Percentiles rank a stretch among this genome's conserved stretches.
phyloP scores from a whole-genome alignment of 2,888 invertebrate genomes.

The Leptinotarsa rubiginosa region DNA sequence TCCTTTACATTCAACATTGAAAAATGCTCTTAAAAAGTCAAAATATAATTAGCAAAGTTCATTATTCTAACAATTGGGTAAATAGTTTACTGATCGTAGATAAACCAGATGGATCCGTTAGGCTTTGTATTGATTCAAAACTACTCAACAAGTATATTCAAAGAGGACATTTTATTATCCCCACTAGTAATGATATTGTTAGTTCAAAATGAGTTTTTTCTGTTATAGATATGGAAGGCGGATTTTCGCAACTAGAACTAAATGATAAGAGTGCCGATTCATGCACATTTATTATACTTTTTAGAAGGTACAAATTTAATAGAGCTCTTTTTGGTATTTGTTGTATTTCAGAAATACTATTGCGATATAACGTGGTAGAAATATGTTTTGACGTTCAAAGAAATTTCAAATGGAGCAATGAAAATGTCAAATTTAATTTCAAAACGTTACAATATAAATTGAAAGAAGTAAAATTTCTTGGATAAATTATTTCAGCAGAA shows the following conservation, averaged over 20 bases:
- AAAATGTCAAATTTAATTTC: too few species aligned
- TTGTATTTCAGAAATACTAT: too few species aligned
- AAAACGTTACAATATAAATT: too few species aligned
- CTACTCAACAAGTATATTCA: too few species aligned
- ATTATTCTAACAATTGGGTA: conserved; percentile 18
- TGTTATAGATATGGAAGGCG: background rate
- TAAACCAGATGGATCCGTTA: conserved; percentile 12
- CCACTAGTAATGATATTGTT: background rate
- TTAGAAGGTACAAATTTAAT: too few species aligned
- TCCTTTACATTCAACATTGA: background rate
- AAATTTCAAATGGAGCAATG: background rate
- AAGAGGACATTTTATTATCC: conserved; percentile 10
- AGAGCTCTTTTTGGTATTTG: too few species aligned
- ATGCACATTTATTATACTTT: background rate
- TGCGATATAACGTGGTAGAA: too few species aligned
- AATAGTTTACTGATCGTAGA: conserved; percentile 9
- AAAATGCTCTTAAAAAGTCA: background rate
- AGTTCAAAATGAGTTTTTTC: background rate
- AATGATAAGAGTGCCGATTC: background rate
- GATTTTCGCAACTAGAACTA: background rate
- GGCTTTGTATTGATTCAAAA: background rate
- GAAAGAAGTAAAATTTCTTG: too few species aligned
- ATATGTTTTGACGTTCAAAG: conserved; percentile 28
- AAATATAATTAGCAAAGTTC: background rate
- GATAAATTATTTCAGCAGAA: too few species aligned